phyloP scores from a whole-genome alignment of 2,888 invertebrate genomes.

The Eupeodes luniger region DNA sequence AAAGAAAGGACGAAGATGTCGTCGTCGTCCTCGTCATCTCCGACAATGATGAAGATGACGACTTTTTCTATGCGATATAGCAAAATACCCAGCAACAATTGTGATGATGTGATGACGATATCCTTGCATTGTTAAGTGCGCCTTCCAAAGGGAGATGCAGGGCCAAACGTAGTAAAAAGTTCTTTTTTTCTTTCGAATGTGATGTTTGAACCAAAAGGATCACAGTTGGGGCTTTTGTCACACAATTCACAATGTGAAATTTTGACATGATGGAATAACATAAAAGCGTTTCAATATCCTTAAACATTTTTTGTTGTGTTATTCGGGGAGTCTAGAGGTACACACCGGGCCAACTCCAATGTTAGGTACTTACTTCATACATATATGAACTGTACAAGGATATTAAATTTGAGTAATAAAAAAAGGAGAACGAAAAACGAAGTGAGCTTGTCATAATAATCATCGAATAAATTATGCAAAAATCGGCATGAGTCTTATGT shows the following conservation, averaged over 20 bases:
- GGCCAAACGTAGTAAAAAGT: slow-evolving; percentile 50
- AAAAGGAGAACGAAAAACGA: slow-evolving; percentile 30
- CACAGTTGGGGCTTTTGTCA: slow-evolving; percentile 68
- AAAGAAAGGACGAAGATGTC: slow-evolving; percentile 69
- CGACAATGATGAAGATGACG: background rate
- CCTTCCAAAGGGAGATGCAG: slow-evolving; percentile 15
- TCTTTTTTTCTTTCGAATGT: slow-evolving; percentile 19
- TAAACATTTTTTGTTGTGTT: slow-evolving; percentile 5
- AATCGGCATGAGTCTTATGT: slow-evolving; percentile 77
- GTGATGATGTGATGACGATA: slow-evolving; percentile 43
- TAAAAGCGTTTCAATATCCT: slow-evolving; percentile 70
- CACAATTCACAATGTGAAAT: slow-evolving; percentile 53
- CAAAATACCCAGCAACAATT: slow-evolving; percentile 49
- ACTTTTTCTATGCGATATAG: slow-evolving; percentile 31
- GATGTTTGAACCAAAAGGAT: slow-evolving; percentile 17
- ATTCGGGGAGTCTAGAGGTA: background rate
- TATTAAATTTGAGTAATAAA: slow-evolving; percentile 69
- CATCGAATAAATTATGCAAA: slow-evolving; percentile 84
- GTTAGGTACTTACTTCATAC: background rate
- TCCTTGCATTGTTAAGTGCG: slow-evolving; percentile 71
- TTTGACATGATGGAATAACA: slow-evolving; percentile 43
- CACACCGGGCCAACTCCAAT: background rate
- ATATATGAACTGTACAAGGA: slow-evolving; percentile 46
- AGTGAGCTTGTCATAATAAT: slow-evolving; percentile 81
- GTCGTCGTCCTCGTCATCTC: background rate